Evolutionary conservation across 2,113 vertebrate genomes (phyloP).

Genomic region (Perognathus longimembris): DNA sequence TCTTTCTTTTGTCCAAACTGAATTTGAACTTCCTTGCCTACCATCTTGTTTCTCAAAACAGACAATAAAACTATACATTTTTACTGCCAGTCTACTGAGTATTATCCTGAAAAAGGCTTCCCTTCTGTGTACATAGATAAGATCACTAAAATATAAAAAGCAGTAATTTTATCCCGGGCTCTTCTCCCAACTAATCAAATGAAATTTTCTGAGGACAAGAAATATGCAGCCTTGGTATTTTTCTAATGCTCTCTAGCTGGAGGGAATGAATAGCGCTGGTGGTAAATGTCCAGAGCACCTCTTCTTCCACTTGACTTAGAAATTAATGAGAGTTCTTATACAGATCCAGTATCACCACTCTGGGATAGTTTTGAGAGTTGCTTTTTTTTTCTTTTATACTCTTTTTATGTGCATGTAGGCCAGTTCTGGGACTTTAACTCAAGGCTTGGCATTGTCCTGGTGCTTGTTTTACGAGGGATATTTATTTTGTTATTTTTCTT

Average conservation of each 20-base stretch:
- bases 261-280: not conserved
- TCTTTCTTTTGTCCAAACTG: not conserved
- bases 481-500: too few species aligned
- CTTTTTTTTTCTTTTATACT: too few species aligned
- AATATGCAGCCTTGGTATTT: not conserved
- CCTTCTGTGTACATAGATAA: not conserved
- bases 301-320: not conserved
- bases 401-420: too few species aligned
- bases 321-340: not conserved
- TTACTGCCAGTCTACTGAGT: not conserved
- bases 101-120: not conserved
- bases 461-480: too few species aligned
- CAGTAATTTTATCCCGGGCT: not conserved
- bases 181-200: not conserved
- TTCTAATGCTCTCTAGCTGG: not conserved
- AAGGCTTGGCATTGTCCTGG: too few species aligned
- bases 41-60: not conserved
- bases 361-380: not conserved
- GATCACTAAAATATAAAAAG: constrained; percentile 3
- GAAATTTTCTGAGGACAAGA: not conserved
- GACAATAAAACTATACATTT: not conserved
- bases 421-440: too few species aligned
- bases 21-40: constrained; percentile 3
- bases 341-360: not conserved
- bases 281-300: not conserved